These are phyloP conservation scores for Nymphalis polychloros DNA, from an alignment of 2,888 invertebrate genomes.

Conservation along the genomic window DNA sequence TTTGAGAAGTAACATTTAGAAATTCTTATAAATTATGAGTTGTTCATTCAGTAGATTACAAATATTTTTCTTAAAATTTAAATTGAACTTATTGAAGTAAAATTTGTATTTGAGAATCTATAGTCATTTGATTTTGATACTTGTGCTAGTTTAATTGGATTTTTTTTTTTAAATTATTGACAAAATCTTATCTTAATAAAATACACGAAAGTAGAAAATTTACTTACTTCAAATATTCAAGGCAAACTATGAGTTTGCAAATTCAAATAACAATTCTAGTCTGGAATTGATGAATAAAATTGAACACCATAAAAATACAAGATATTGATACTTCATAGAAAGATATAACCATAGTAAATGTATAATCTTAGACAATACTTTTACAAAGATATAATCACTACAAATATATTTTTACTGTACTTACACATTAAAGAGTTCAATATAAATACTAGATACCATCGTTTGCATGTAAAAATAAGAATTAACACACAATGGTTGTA, in stretches of 20 bases:
- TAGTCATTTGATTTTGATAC: neutral
- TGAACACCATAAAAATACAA: neutral
- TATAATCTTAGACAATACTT: conserved; percentile 13
- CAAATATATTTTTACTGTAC: conserved; percentile 21
- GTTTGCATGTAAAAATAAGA: conserved; percentile 10
- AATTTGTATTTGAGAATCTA: neutral
- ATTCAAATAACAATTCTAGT: neutral
- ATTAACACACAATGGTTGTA: conserved; percentile 20
- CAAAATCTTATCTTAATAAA: neutral
- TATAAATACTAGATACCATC: conserved; percentile 19
- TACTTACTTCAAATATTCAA: neutral
- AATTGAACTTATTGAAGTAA: conserved; percentile 10
- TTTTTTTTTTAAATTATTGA: neutral
- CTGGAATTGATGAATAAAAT: neutral
- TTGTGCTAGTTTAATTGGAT: conserved; percentile 2
- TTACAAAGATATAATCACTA: conserved; percentile 16
- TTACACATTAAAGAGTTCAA: conserved; percentile 16
- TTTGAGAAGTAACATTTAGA: conserved; percentile 32
- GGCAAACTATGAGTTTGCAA: neutral
- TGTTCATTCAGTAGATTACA: conserved; percentile 17
- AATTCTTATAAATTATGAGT: conserved; percentile 29
- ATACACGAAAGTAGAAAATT: neutral
- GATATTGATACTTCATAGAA: conserved; percentile 1
- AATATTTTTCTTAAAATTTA: conserved; percentile 12
- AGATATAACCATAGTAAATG: conserved; percentile 3